Evolutionary conservation across 2,113 vertebrate species (phyloP).

Genomic region (Amphiprion percula): DNA sequence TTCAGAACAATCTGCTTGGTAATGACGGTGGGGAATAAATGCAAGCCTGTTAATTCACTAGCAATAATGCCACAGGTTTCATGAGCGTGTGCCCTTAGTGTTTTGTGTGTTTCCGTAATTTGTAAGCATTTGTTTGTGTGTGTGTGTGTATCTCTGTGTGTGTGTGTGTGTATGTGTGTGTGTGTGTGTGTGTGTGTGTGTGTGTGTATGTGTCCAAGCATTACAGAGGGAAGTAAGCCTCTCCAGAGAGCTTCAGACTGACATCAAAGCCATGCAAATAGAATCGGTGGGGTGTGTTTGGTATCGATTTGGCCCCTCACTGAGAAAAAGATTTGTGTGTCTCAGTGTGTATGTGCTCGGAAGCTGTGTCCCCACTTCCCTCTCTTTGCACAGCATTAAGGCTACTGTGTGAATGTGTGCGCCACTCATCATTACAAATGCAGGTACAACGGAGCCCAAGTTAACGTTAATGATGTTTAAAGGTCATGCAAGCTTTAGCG

Average conservation of each 20-base stretch:
- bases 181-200: constrained; percentile 36
- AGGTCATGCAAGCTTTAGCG: constrained; percentile 73
- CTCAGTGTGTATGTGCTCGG: constrained; percentile 1
- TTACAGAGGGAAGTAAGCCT: constrained; percentile 48
- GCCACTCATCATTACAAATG: constrained; percentile 45
- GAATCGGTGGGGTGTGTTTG: constrained; percentile 57
- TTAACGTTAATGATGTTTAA: constrained; percentile 73
- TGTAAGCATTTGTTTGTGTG: constrained; percentile 36
- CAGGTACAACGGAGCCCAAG: constrained; percentile 39
- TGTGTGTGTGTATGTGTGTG: constrained; percentile 32
- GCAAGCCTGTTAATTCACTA: constrained; percentile 32
- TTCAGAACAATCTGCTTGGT: constrained; percentile 41
- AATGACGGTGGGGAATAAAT: constrained; percentile 45
- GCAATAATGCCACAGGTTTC: constrained; percentile 19
- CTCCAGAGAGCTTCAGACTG: constrained; percentile 53
- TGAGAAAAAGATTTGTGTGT: constrained; percentile 45
- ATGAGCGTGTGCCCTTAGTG: constrained; percentile 19
- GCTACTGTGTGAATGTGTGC: constrained; percentile 18
- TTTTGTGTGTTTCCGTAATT: constrained; percentile 40
- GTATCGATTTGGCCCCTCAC: constrained; percentile 68
- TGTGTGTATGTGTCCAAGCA: constrained; percentile 40
- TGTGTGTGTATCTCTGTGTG: not conserved
- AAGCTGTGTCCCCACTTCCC: constrained; percentile 14
- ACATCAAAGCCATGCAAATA: constrained; percentile 80
- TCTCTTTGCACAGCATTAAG: constrained; percentile 41